Evolutionary conservation across 1,140 invertebrate species (phyloP).

Genomic region (Zaprionus inermis): DNA sequence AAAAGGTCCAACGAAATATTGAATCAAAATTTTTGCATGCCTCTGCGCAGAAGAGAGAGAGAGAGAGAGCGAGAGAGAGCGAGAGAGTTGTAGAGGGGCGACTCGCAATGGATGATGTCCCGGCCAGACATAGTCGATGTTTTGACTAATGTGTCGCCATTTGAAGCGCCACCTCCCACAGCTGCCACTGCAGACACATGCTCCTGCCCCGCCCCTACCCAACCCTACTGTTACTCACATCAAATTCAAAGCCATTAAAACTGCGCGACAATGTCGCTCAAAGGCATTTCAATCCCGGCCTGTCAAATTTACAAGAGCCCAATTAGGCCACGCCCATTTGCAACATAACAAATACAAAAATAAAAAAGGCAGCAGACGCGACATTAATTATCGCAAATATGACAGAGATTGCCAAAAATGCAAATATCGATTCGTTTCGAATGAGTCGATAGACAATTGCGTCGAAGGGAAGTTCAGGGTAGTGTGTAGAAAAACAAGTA

Average conservation of each 20-base stretch:
- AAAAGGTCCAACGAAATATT: conserved; percentile 31
- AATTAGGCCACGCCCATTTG: conserved; percentile 28
- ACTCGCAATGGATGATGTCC: conserved; percentile 26
- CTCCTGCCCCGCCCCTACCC: neutral
- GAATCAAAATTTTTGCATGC: conserved; percentile 44
- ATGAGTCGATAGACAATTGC: neutral
- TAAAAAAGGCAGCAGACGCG: conserved; percentile 16
- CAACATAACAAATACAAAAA: neutral
- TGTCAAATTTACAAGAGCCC: conserved; percentile 46
- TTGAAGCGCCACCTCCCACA: conserved; percentile 25
- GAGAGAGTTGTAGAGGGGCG: neutral
- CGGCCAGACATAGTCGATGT: conserved; percentile 36
- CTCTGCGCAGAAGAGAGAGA: neutral
- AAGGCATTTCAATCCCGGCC: conserved; percentile 28
- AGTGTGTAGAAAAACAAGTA: too few relatives aligned
- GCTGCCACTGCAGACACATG: neutral
- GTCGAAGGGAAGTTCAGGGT: neutral
- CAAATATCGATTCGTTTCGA: neutral
- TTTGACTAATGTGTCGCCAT: conserved; percentile 53
- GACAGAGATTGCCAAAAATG: neutral
- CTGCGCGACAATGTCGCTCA: conserved; percentile 37
- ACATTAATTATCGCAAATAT: conserved; percentile 17
- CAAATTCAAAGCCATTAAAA: conserved; percentile 45
- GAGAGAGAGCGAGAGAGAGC: neutral
- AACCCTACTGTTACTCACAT: neutral